These are phyloP conservation scores for Xenopus petersii DNA, from an alignment of 2,797 vertebrate species.

Conservation along the genomic window DNA sequence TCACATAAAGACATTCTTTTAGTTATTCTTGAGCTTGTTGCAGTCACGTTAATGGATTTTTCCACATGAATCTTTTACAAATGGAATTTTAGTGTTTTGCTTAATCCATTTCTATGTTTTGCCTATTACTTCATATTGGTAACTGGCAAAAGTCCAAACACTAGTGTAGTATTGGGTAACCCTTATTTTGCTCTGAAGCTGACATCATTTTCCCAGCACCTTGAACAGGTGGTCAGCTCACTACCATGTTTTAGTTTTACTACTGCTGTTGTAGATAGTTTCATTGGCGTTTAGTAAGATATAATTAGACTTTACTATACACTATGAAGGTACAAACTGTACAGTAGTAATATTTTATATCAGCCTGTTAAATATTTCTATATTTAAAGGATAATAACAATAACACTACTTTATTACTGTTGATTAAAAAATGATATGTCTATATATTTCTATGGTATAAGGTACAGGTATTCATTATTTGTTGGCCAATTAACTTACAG, in stretches of 20 bases:
- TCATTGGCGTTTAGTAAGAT: too few relatives aligned
- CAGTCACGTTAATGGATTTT: constrained; percentile 31
- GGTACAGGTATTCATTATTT: too few relatives aligned
- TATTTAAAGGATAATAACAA: too few relatives aligned
- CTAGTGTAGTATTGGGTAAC: not conserved
- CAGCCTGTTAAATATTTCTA: too few relatives aligned
- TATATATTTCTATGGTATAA: too few relatives aligned
- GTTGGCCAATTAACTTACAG: too few relatives aligned
- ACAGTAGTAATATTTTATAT: too few relatives aligned
- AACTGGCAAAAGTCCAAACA: constrained; percentile 15
- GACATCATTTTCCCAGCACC: constrained; percentile 11
- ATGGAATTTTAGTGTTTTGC: constrained; percentile 36
- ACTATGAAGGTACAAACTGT: too few relatives aligned
- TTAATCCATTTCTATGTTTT: constrained; percentile 19
- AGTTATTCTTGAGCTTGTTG: constrained; percentile 8
- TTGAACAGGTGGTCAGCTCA: constrained; percentile 2
- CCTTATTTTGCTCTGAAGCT: constrained; percentile 15
- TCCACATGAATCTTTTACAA: constrained; percentile 26
- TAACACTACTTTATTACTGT: too few relatives aligned
- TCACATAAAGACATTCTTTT: constrained; percentile 18
- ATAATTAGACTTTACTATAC: too few relatives aligned
- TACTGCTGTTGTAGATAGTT: too few relatives aligned
- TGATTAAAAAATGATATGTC: too few relatives aligned
- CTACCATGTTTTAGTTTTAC: not conserved
- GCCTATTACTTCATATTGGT: constrained; percentile 16